Conservation (phyloP, 2,797 vertebrate genomes). For the Myioborus miniatus region DNA sequence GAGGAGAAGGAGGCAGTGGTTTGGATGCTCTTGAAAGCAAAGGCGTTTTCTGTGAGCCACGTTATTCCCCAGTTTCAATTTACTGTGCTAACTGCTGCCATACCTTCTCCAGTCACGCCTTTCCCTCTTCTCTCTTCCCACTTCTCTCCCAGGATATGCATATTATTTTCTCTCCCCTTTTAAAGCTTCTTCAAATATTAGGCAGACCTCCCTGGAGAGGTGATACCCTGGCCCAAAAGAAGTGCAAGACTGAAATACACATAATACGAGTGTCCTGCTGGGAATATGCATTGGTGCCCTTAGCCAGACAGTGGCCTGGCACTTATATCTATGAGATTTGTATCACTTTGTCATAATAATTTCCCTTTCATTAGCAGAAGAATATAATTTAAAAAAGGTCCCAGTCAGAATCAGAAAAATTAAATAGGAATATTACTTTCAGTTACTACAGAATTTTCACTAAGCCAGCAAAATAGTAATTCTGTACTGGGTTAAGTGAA, state of each 20-base stretch:
- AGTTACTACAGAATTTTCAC: not conserved
- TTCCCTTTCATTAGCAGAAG: not conserved
- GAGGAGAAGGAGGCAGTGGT: not conserved
- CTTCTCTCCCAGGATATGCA: not conserved
- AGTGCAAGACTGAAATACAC: constrained; percentile 35
- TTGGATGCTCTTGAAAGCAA: not conserved
- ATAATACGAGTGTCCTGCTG: not conserved
- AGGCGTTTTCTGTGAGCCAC: not conserved
- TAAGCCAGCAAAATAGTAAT: not conserved
- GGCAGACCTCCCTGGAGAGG: not conserved
- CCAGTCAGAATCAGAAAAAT: not conserved
- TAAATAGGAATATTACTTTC: not conserved
- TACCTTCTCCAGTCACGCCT: not conserved
- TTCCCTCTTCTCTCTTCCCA: not conserved
- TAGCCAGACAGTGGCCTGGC: not conserved
- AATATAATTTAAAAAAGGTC: not conserved
- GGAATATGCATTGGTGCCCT: not conserved
- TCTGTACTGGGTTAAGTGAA: not conserved
- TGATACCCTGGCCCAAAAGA: not conserved
- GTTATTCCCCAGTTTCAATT: not conserved
- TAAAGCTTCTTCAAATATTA: constrained; percentile 35
- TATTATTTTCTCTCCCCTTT: not conserved
- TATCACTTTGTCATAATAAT: not conserved
- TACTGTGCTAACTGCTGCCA: not conserved
- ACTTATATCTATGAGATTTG: not conserved